Evolutionary conservation across 2,113 vertebrate genomes (phyloP).

Genomic region (Apistogramma diplotaenia): DNA sequence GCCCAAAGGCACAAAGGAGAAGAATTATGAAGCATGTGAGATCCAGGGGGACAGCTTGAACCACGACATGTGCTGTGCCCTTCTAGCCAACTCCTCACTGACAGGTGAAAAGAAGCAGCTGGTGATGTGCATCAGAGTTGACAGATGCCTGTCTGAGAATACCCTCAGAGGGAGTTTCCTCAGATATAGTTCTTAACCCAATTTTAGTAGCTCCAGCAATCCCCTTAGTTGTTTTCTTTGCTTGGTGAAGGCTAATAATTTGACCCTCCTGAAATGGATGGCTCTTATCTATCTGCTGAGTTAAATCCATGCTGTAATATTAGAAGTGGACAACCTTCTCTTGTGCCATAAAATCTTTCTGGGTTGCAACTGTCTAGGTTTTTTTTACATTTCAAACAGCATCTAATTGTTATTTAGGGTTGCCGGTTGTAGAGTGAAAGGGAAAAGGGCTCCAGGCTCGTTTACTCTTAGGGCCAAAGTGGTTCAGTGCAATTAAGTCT

Average conservation of each 20-base stretch:
- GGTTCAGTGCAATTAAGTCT: neutral
- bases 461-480: neutral
- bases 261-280: too few species aligned
- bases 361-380: too few species aligned
- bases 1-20: neutral
- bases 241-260: too few species aligned
- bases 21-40: neutral
- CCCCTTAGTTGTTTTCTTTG: too few species aligned
- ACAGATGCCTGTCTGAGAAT: slow-evolving; percentile 9
- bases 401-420: neutral
- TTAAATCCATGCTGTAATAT: too few species aligned
- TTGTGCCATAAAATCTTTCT: too few species aligned
- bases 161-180: neutral
- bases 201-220: neutral
- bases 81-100: neutral
- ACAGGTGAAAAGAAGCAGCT: slow-evolving; percentile 20
- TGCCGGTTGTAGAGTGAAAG: neutral
- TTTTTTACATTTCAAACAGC: too few species aligned
- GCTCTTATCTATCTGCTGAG: too few species aligned
- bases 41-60: neutral
- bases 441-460: neutral
- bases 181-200: neutral
- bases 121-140: slow-evolving; percentile 7
- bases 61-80: neutral
- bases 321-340: too few species aligned